Evolutionary conservation across 2,113 vertebrate species (phyloP).

Genomic region (Sorex araneus): DNA sequence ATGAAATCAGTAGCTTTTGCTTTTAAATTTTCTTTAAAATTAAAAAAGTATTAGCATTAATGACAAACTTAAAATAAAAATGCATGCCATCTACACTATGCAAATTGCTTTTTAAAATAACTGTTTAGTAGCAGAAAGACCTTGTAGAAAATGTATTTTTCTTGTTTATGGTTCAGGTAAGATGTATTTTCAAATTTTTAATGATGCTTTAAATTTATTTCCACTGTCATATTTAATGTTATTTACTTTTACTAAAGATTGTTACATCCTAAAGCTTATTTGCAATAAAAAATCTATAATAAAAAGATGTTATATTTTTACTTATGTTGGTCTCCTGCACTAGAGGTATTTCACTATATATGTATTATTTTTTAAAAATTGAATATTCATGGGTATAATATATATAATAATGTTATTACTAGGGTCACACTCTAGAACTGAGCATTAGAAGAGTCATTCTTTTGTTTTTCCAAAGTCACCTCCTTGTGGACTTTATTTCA

Average conservation of each 20-base stretch:
- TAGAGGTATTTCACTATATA: background rate
- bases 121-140: background rate
- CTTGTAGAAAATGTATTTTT: background rate
- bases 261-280: no score
- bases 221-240: background rate
- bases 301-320: background rate
- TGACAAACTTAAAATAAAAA: background rate
- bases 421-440: background rate
- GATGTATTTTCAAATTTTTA: background rate
- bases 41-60: no score
- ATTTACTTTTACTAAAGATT: no score
- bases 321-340: background rate
- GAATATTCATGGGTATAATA: background rate
- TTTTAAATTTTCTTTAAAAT: no score
- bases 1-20: background rate
- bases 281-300: no score
- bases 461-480: background rate
- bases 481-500: conserved; percentile 46
- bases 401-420: background rate
- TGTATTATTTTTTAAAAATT: background rate
- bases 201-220: background rate
- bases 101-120: background rate
- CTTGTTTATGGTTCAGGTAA: background rate
- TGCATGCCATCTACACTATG: background rate
- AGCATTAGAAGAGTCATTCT: background rate